Conservation (phyloP, 2,888 invertebrate genomes). For the Acronicta alni region DNA sequence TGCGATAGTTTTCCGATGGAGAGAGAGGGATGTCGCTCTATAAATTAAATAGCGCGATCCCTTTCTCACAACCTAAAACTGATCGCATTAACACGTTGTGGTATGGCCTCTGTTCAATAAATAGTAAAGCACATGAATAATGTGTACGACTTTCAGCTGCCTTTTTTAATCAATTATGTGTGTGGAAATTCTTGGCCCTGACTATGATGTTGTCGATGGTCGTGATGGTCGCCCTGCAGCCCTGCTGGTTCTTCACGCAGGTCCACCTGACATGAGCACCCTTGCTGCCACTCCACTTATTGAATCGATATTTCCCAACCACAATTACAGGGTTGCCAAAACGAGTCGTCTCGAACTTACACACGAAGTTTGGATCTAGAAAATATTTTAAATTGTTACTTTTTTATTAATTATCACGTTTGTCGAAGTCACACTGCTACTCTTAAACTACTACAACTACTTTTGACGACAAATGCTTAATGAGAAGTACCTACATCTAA, state of each 20-base stretch:
- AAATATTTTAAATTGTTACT: constrained; percentile 1
- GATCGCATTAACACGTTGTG: too few species aligned
- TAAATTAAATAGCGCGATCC: too few species aligned
- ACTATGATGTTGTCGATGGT: constrained; percentile 63
- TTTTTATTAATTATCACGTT: background rate
- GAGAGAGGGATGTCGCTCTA: too few species aligned
- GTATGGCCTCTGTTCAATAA: too few species aligned
- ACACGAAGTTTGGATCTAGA: constrained; percentile 29
- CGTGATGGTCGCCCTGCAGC: constrained; percentile 65
- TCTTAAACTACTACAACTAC: background rate
- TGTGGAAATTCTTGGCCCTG: constrained; percentile 58
- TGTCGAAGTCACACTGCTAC: background rate
- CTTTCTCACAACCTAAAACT: too few species aligned
- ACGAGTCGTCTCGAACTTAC: constrained; percentile 67
- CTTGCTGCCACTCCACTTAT: constrained; percentile 58
- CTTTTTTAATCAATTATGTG: constrained; percentile 43
- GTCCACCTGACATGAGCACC: constrained; percentile 62
- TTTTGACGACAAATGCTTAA: background rate
- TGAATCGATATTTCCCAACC: constrained; percentile 62
- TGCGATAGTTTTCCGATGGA: too few species aligned
- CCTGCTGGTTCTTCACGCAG: constrained; percentile 60
- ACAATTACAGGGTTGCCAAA: constrained; percentile 79
- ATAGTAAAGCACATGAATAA: background rate
- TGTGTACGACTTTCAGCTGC: background rate
- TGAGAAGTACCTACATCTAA: background rate